Evolutionary conservation across 2,888 invertebrate genomes (phyloP).

Genomic region (Folsomia candida): DNA sequence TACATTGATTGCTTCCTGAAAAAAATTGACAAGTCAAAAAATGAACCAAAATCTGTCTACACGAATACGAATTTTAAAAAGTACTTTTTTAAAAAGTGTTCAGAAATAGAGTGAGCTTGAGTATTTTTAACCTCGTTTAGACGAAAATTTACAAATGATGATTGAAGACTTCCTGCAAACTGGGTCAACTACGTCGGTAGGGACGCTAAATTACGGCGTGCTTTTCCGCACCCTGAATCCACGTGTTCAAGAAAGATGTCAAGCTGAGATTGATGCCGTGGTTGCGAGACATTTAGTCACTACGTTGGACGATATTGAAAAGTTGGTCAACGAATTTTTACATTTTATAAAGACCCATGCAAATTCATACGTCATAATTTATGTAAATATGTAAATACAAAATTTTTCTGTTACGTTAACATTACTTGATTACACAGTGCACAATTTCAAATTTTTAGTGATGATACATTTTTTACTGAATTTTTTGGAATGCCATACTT

Average conservation of each 20-base stretch:
- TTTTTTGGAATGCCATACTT: constrained; percentile 27
- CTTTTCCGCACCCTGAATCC: constrained; percentile 28
- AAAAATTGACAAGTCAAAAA: constrained; percentile 31
- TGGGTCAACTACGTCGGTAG: constrained; percentile 22
- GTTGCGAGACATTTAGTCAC: constrained; percentile 21
- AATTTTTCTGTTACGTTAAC: too few species aligned
- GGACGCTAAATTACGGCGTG: constrained; percentile 29
- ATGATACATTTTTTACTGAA: neutral
- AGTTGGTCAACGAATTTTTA: too few species aligned
- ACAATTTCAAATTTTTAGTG: too few species aligned
- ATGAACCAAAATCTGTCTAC: constrained; percentile 14
- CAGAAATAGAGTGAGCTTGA: too few species aligned
- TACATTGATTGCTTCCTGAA: constrained; percentile 36
- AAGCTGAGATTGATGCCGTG: constrained; percentile 27
- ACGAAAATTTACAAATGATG: constrained; percentile 32
- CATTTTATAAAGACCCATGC: neutral
- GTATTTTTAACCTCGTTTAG: too few species aligned
- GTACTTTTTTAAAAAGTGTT: too few species aligned
- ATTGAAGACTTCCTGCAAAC: constrained; percentile 27
- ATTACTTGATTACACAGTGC: too few species aligned
- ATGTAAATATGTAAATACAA: too few species aligned
- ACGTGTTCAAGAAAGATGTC: constrained; percentile 27
- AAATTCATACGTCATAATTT: too few species aligned
- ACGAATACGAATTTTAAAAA: neutral
- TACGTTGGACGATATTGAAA: constrained; percentile 30